A percentile compares a stretch with the other conserved stretches of the same genome.
These are phyloP conservation scores for Drosophila nigritarsus DNA, from an alignment of 2,888 invertebrate genomes.

Conservation along the genomic window DNA sequence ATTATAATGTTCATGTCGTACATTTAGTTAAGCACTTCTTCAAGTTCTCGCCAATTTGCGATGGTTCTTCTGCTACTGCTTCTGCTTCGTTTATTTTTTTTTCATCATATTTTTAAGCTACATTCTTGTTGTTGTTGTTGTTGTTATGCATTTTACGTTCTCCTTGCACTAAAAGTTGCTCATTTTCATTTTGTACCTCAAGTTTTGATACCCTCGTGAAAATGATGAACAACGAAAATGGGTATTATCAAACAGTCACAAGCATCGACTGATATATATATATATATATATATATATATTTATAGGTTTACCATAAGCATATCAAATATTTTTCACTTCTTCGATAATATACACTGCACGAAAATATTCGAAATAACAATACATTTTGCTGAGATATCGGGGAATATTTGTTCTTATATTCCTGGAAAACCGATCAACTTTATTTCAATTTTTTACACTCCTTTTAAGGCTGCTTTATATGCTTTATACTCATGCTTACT, in stretches of 20 bases:
- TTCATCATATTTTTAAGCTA: slow-evolving; percentile 43
- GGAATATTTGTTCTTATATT: background rate
- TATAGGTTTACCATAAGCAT: background rate
- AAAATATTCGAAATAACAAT: background rate
- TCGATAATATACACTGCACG: background rate
- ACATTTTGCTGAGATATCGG: background rate
- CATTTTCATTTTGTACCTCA: slow-evolving; percentile 33
- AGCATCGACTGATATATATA: background rate
- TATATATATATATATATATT: background rate
- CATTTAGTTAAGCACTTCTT: slow-evolving; percentile 39
- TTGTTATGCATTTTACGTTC: slow-evolving; percentile 54
- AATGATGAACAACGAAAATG: background rate
- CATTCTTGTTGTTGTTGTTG: slow-evolving; percentile 10
- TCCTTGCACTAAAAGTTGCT: slow-evolving; percentile 48
- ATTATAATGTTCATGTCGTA: slow-evolving; percentile 23
- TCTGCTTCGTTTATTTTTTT: background rate
- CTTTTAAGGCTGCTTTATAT: too few species aligned
- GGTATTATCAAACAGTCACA: background rate
- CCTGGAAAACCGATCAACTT: background rate
- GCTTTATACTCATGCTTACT: too few species aligned
- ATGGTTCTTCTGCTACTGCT: slow-evolving; percentile 25
- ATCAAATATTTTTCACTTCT: background rate
- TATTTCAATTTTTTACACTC: too few species aligned
- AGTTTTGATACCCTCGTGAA: slow-evolving; percentile 23
- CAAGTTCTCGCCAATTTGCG: slow-evolving; percentile 45